These are phyloP conservation scores for Drosophila ironensis DNA, from an alignment of 1,140 invertebrate genomes.

Conservation along the genomic window DNA sequence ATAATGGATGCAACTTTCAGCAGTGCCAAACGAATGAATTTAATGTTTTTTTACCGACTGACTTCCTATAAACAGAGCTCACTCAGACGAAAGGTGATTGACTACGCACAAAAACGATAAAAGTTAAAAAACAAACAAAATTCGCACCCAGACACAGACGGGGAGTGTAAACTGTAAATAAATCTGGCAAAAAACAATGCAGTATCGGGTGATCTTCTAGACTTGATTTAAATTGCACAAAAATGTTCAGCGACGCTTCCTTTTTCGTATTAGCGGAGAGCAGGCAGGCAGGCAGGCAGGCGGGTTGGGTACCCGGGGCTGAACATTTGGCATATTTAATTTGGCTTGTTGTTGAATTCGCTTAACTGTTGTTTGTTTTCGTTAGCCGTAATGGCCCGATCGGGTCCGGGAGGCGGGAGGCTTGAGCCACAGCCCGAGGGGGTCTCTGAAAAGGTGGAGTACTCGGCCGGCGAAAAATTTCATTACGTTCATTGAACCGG, in stretches of 20 bases:
- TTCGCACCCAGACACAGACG: constrained; percentile 16
- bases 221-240: constrained; percentile 46
- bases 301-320: not conserved
- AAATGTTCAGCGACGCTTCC: constrained; percentile 54
- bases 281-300: no score
- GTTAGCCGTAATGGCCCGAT: constrained; percentile 67
- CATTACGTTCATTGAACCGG: constrained; percentile 74
- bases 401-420: constrained; percentile 9
- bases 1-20: constrained; percentile 53
- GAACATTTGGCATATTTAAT: constrained; percentile 52
- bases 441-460: not conserved
- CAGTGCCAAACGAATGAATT: constrained; percentile 40
- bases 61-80: constrained; percentile 76
- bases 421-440: no score
- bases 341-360: constrained; percentile 52
- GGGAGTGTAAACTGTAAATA: constrained; percentile 8
- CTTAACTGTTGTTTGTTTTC: constrained; percentile 75
- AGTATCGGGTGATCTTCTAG: constrained; percentile 52
- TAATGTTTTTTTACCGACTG: constrained; percentile 60
- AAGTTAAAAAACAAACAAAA: constrained; percentile 1
- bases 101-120: constrained; percentile 50
- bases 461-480: constrained; percentile 39
- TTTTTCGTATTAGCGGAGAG: constrained; percentile 45
- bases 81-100: constrained; percentile 70
- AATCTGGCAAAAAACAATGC: constrained; percentile 21